phyloP scores from a whole-genome alignment of 2,888 invertebrate genomes.

The Folsomia manolachei region DNA sequence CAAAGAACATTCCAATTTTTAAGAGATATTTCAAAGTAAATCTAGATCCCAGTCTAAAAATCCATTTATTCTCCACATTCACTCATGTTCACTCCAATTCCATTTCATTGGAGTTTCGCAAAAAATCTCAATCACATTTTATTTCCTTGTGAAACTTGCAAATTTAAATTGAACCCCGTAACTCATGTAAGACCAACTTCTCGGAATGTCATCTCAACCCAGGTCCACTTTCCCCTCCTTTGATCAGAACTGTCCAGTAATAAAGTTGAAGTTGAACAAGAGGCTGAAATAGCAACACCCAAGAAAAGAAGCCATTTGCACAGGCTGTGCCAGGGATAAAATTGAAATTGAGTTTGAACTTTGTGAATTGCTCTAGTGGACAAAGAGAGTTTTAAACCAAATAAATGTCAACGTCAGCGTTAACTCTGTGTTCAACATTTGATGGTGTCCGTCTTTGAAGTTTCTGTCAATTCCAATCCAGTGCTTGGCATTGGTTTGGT shows the following conservation, averaged over 20 bases:
- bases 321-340: neutral
- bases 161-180: neutral
- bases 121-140: neutral
- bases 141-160: neutral
- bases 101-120: no score
- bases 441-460: neutral
- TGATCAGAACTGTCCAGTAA: no score
- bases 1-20: neutral
- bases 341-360: conserved; percentile 8
- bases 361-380: conserved; percentile 2
- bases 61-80: neutral
- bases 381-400: conserved; percentile 15
- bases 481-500: neutral
- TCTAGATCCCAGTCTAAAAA: neutral
- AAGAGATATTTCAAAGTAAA: no score
- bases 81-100: neutral
- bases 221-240: neutral
- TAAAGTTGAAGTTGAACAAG: neutral
- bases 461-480: neutral
- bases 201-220: neutral
- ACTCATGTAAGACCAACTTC: neutral
- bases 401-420: conserved; percentile 21
- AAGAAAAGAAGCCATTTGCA: neutral
- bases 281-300: neutral
- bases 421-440: conserved; percentile 3